Conservation (phyloP, 2,888 invertebrate genomes). For the Pristionchus mayeri region DNA sequence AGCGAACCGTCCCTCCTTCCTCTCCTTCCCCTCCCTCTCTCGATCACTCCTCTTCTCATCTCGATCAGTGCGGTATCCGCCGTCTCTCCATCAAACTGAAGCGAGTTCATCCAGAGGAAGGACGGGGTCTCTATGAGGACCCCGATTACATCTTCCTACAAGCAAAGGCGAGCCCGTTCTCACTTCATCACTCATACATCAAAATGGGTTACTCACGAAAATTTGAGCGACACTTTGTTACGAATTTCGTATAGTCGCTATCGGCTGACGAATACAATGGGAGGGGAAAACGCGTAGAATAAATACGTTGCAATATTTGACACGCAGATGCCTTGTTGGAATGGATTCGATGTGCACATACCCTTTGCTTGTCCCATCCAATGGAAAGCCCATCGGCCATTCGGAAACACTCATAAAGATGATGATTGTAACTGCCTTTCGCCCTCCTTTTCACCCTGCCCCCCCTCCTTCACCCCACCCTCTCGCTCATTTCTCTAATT, state of each 20-base stretch:
- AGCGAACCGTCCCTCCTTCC: neutral
- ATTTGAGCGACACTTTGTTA: too few relatives aligned
- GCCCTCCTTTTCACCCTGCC: conserved; percentile 23
- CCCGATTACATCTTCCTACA: conserved; percentile 52
- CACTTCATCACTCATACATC: too few relatives aligned
- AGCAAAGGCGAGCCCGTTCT: conserved; percentile 52
- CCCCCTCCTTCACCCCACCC: neutral
- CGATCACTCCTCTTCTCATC: neutral
- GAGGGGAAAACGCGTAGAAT: too few relatives aligned
- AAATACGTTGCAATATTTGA: conserved; percentile 13
- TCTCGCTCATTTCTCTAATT: conserved; percentile 34
- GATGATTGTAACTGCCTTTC: conserved; percentile 40
- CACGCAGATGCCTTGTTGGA: conserved; percentile 9
- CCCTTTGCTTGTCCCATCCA: neutral
- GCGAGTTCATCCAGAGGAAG: conserved; percentile 53
- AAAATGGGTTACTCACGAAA: too few relatives aligned
- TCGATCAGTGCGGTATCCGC: conserved; percentile 4
- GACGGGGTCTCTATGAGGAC: conserved; percentile 52
- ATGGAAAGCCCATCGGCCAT: neutral
- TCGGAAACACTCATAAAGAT: conserved; percentile 21
- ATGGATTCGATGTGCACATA: neutral
- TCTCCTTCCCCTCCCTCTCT: neutral
- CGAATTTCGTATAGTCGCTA: neutral
- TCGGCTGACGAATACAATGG: conserved; percentile 8
- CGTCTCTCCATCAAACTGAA: conserved; percentile 50